phyloP scores from a whole-genome alignment of 2,888 invertebrate species.

The Cheilosia pagana region DNA sequence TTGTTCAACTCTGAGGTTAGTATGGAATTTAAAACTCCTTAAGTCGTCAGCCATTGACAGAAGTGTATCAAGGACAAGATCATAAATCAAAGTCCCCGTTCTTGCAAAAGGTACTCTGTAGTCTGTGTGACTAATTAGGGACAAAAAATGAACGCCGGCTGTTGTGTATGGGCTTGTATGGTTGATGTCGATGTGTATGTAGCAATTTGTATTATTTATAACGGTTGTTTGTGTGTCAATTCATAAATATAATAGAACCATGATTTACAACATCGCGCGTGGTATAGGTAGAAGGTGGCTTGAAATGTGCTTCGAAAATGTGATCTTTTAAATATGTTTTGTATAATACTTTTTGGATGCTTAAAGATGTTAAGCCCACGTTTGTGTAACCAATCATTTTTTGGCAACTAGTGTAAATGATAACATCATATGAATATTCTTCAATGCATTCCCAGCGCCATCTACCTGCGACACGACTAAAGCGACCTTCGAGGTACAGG shows the following conservation, averaged over 20 bases:
- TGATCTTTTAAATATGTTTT: conserved; percentile 2
- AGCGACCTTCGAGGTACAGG: no score
- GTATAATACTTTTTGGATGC: no score
- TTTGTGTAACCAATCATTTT: no score
- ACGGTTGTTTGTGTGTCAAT: conserved; percentile 51
- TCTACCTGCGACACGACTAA: no score
- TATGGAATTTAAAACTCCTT: conserved; percentile 59
- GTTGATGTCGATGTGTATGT: conserved; percentile 29
- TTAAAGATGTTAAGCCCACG: no score
- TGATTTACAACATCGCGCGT: conserved; percentile 14
- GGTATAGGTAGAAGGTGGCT: background rate
- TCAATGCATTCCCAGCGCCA: no score
- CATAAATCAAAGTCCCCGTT: conserved; percentile 65
- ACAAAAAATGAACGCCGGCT: conserved; percentile 31
- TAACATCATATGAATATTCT: no score
- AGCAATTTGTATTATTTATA: conserved; percentile 47
- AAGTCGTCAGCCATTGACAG: conserved; percentile 62
- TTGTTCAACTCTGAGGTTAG: background rate
- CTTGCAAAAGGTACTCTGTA: conserved; percentile 54
- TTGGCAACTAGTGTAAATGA: no score
- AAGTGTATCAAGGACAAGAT: conserved; percentile 74
- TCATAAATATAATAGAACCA: conserved; percentile 26
- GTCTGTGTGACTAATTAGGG: conserved; percentile 70
- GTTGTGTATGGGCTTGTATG: conserved; percentile 22
- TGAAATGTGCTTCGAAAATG: conserved; percentile 52